Evolutionary conservation across 2,113 vertebrate species (phyloP), one percentile per base, ranked within the genome.

Genomic region (Catagonus wagneri): DNA sequence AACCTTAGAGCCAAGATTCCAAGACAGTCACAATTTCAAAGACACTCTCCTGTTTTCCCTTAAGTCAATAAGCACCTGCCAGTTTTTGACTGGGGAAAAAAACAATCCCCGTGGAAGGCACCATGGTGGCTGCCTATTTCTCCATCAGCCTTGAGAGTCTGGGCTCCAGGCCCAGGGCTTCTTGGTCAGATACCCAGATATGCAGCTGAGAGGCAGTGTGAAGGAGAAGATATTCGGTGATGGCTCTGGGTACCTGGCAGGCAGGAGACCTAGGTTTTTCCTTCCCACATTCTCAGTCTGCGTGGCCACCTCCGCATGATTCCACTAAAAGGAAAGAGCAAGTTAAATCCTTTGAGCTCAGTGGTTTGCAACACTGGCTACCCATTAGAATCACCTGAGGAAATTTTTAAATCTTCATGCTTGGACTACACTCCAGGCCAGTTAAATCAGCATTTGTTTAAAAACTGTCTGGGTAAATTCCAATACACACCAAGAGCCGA

Each of bases 1-100:
- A 95, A 95, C 89, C 65, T 95, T 66, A 88, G 14, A 80, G 86
- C 83, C 69, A 94, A 69, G 68, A 92, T 95, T 89, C 93, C 85
- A 94, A 80, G 89, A 95, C 19, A 92, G 89, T 80, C 91, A 97
- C 93, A 65, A 36, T 94, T 81, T 95, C 84, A 95, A 95, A 95
- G 66, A 63, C 56, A 78, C 34, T 66, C 54, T 63, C 58, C 44
- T 78, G 34, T 93, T 86, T 76, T 87, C 61, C 84, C 71, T 71
- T 61, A 96, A 80, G 90, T 92, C 83, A 36, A 56, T 65, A 72
- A 90, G 72, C 81, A 90, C 52, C n/a, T 90, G 89, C 63, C 91
- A 87, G 8, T 71, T 58, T 92, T 13, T 66, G n/a, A 72, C 6
- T 58, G 89, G 66, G 75, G 44, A 44, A 96, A 94, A 79, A 78